Base-by-base conservation (phyloP, 2,113 vertebrate genomes). In the Urocynchramus pylzowi region DNA sequence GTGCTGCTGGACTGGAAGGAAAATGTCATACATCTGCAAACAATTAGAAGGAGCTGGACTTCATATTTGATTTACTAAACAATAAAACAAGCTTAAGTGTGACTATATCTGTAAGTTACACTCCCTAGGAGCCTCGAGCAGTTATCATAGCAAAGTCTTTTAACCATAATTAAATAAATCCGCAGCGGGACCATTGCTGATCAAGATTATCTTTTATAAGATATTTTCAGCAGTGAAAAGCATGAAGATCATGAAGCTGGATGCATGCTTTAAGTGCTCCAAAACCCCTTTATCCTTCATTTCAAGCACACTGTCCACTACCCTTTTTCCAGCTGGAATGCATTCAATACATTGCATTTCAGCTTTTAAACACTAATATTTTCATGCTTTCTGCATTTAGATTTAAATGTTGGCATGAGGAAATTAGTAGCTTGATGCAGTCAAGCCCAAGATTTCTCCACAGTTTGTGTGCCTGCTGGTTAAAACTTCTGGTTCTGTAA, bases 21-120 rank as follows among this genome's bases (percentile, higher is more conserved):
- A 97, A 97, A 98, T 93, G 96, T 96, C 94, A 96, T 96, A 97
- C 98, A 98, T 98, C 98, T 98, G 98, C 92, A 98, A 97, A 97
- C 97, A 98, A 98, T 98, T 98, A 98, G 97, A 98, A 97, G 89
- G 97, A 97, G 92, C 95, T 97, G 97, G 92, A 97, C 93, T 97
- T 95, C 87, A 82, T 95, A 97, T 98, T 97, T 97, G 96, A 98
- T 98, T 98, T 98, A 98, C 96, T 98, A 97, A 98, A 97, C 98
- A 98, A 98, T 98, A 98, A 98, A 98, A 97, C 28, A 98, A 97
- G 97, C 94, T 96, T 85, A 98, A 98, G 96, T 97, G 97, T 97
- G 97, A 98, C 95, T 97, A 52, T 97, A 95, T 97, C 97, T 94
- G 92, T 93, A 97, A 97, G 97, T 97, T 97, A 97, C 91, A 97